Evolutionary conservation across 2,797 vertebrate species (phyloP).

Genomic region (Dallia pectoralis): DNA sequence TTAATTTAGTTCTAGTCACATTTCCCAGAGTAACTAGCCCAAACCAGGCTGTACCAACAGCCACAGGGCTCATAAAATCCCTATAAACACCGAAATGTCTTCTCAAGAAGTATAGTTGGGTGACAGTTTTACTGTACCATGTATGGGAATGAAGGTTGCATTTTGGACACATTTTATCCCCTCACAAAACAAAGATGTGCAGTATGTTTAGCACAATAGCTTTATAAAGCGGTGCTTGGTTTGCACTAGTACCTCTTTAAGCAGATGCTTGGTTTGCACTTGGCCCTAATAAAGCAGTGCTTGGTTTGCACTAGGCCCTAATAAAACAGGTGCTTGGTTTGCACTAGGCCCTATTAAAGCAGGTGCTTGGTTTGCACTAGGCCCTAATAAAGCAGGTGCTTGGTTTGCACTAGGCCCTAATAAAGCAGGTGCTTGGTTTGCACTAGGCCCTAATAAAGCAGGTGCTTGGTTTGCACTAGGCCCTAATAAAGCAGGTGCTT

Average conservation of each 20-base stretch:
- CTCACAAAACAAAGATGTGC: background rate
- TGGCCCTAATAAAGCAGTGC: background rate
- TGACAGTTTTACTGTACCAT: no score
- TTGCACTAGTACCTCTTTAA: slow-evolving; percentile 8
- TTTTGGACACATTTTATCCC: background rate
- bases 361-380: slow-evolving; percentile 14
- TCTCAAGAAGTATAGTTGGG: no score
- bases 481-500: background rate
- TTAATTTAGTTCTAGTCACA: no score
- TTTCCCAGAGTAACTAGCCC: no score
- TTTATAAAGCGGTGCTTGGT: slow-evolving; percentile 3
- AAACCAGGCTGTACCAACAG: no score
- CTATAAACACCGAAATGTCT: no score
- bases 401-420: slow-evolving; percentile 14
- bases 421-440: slow-evolving; percentile 2
- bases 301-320: slow-evolving; percentile 10
- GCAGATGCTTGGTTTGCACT: background rate
- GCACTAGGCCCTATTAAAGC: background rate
- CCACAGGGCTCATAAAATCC: no score
- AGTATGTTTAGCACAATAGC: slow-evolving; percentile 9
- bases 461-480: slow-evolving; percentile 16
- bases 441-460: background rate
- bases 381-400: background rate
- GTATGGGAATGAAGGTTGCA: slow-evolving; percentile 3
- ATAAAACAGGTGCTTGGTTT: background rate